phyloP scores from a whole-genome alignment of 2,113 vertebrate species.

The Oreotrochilus melanogaster region DNA sequence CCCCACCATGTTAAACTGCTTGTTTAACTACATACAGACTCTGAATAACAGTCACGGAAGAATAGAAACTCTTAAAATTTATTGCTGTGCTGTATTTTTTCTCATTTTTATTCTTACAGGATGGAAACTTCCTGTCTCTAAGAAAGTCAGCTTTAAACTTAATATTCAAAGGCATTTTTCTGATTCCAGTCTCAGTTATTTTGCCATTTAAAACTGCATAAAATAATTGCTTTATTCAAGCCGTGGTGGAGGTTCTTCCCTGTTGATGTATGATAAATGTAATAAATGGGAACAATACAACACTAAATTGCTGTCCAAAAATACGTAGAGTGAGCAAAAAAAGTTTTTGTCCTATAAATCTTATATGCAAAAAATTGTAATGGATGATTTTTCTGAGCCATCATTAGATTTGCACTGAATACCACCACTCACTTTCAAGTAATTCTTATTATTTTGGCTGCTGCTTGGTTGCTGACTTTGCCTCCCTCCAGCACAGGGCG shows the following conservation, averaged over 20 bases:
- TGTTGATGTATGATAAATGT: background rate
- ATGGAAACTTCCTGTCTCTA: background rate
- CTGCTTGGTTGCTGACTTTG: background rate
- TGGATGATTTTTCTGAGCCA: background rate
- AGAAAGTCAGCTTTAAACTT: background rate
- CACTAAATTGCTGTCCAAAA: background rate
- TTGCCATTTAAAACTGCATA: background rate
- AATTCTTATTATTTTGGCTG: background rate
- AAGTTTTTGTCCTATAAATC: background rate
- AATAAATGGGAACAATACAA: background rate
- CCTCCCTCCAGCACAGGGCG: background rate
- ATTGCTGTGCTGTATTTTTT: background rate
- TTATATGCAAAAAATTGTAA: background rate
- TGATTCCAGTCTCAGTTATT: background rate
- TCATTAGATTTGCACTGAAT: background rate
- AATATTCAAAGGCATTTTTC: background rate
- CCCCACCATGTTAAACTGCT: rapidly evolving
- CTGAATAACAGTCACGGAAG: background rate
- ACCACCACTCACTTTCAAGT: background rate
- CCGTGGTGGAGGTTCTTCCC: rapidly evolving
- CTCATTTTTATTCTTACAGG: background rate
- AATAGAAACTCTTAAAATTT: background rate
- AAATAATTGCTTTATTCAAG: background rate
- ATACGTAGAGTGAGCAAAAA: background rate
- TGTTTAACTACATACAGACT: background rate